Evolutionary conservation across 2,888 invertebrate genomes (phyloP).

Genomic region (Nomada goodeniana): DNA sequence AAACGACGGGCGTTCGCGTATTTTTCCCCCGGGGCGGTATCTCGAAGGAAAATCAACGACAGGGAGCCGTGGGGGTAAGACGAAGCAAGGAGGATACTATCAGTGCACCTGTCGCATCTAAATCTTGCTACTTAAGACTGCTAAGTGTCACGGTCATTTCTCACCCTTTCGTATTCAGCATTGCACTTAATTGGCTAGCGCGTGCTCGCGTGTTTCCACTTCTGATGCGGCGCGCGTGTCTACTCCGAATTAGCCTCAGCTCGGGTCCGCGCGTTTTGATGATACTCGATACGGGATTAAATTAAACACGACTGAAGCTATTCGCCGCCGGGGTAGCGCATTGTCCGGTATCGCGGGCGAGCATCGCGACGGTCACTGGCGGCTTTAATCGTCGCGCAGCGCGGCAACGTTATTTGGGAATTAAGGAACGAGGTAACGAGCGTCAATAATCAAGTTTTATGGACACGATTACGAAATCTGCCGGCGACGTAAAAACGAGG

Average conservation of each 20-base stretch:
- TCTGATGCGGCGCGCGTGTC: slow-evolving; percentile 52
- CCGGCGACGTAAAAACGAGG: background rate
- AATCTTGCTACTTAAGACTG: slow-evolving; percentile 82
- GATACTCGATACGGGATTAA: slow-evolving; percentile 38
- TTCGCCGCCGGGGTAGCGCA: background rate
- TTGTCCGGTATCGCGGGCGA: background rate
- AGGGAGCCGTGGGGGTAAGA: slow-evolving; percentile 3
- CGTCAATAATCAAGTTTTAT: background rate
- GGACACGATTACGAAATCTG: background rate
- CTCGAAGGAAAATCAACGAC: slow-evolving; percentile 44
- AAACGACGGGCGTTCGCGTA: slow-evolving; percentile 70
- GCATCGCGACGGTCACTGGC: background rate
- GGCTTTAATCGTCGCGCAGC: background rate
- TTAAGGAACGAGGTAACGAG: background rate
- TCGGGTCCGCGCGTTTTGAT: slow-evolving; percentile 11
- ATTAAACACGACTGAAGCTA: slow-evolving; percentile 6
- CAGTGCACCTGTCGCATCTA: slow-evolving; percentile 82
- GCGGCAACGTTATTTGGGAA: background rate
- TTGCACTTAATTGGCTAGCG: slow-evolving; percentile 82
- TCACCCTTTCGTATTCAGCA: slow-evolving; percentile 72
- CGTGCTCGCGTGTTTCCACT: slow-evolving; percentile 56
- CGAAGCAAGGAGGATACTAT: slow-evolving; percentile 48
- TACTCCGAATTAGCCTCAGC: slow-evolving; percentile 47
- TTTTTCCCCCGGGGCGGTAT: slow-evolving; percentile 62
- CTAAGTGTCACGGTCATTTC: slow-evolving; percentile 75